Evolutionary conservation across 2,888 invertebrate genomes (phyloP).

Genomic region (Acanthosoma haemorrhoidale): DNA sequence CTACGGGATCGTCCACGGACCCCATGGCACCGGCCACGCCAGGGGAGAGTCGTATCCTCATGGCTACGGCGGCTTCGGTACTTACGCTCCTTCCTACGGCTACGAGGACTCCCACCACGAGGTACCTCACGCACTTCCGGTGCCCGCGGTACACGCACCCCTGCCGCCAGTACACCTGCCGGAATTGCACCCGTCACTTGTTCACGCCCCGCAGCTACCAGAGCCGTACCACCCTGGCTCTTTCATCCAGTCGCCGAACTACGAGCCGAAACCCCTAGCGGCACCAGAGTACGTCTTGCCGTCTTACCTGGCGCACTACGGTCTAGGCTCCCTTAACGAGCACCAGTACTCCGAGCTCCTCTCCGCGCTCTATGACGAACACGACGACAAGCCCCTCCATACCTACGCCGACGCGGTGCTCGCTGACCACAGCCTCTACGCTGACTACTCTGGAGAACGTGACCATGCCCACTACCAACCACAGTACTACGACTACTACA

Average conservation of each 20-base stretch:
- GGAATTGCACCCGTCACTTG: neutral
- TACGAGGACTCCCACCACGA: conserved; percentile 17
- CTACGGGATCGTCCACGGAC: conserved; percentile 37
- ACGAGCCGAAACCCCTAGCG: neutral
- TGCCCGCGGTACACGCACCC: conserved; percentile 12
- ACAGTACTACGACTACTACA: neutral
- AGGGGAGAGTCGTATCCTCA: conserved; percentile 37
- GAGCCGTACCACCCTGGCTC: neutral
- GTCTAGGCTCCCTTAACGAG: neutral
- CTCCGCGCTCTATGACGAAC: neutral
- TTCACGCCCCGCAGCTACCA: too few relatives aligned
- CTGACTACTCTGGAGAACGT: neutral
- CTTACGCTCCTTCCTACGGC: conserved; percentile 36
- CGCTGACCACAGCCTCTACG: neutral
- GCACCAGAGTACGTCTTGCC: neutral
- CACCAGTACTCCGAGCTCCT: neutral
- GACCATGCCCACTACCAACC: neutral
- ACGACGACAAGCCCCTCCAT: neutral
- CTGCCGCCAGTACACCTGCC: neutral
- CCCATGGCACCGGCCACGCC: conserved; percentile 33
- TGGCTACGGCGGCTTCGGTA: conserved; percentile 37
- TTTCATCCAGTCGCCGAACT: neutral
- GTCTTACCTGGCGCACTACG: neutral
- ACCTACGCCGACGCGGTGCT: neutral
- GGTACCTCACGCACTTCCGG: neutral